Base-by-base conservation (phyloP, 2,113 vertebrate species). In the Macquaria australasica region DNA sequence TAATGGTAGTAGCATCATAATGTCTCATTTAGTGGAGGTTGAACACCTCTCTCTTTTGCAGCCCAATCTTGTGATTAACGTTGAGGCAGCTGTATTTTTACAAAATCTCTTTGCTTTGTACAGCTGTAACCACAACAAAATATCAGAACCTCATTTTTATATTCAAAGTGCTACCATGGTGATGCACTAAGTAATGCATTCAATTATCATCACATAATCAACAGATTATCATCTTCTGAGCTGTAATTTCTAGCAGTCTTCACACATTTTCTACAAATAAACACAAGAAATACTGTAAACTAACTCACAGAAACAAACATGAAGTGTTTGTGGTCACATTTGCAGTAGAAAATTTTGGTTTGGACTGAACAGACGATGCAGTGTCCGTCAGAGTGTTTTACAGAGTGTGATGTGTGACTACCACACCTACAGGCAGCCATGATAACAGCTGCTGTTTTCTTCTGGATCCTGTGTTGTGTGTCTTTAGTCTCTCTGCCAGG, bases 341-440 rank as follows among this genome's bases (percentile, higher is more conserved):
- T 62, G 12, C 2, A 1, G 12, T 31, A 10, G 10, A 37, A 50
- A 60, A 21, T 9, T 48, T 53, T 21, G 15, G 74, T 69, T 45
- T 9, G 31, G 63, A 28, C 39, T 20, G 67, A 67, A 81, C 81
- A 89, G 77, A 60, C 23, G 56, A 43, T 28, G 64, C 63, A 37
- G 55, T 84, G 87, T 77, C 70, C 51, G 31, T 21, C 14, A 8
- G 48, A 63, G 70, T 23, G 28, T 76, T 89, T 89, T 84, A 89
- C 82, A 76, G 71, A 50, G 85, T 87, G 85, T 63, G 77, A 86
- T 59, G 81, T 85, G 76, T 64, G 76, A 79, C 37, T 56, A 56
- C 39, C 83, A 70, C 72, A 56, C 73, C 79, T 55, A 37, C 71
- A 55, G 48, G 67, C 83, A 84, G 83, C 80, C 10, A 51, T 7